Percentiles rank a stretch among this genome's conserved stretches.
Evolutionary conservation across 2,797 vertebrate species (phyloP).

Genomic region (Falco columbarius): DNA sequence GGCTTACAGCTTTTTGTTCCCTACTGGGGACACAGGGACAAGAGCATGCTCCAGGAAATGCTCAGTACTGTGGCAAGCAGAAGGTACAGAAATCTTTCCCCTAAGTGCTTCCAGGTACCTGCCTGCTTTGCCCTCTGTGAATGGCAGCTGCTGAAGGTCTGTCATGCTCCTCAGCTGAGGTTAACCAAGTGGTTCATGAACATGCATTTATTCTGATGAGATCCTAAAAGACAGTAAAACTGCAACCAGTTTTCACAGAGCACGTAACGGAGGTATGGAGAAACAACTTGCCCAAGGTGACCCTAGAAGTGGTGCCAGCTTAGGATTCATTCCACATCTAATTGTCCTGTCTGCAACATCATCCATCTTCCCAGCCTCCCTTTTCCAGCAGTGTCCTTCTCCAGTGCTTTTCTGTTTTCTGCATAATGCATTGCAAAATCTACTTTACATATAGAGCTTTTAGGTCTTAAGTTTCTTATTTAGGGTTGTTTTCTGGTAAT

Average conservation of each 20-base stretch:
- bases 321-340: not conserved
- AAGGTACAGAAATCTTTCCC: not conserved
- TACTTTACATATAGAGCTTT: slow-evolving; percentile 7
- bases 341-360: not conserved
- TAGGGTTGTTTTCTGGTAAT: not conserved
- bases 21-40: not conserved
- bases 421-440: not conserved
- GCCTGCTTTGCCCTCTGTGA: not conserved
- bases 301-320: not conserved
- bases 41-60: not conserved
- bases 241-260: not conserved
- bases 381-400: not conserved
- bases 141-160: not conserved
- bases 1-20: not conserved
- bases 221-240: not conserved
- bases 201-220: not conserved
- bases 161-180: not conserved
- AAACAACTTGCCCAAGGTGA: not conserved
- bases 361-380: not conserved
- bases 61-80: not conserved
- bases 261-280: not conserved
- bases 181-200: accelerated
- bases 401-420: not conserved
- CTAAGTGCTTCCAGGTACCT: not conserved
- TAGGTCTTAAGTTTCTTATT: slow-evolving; percentile 5